phyloP scores from a whole-genome alignment of 2,888 invertebrate species.

The Apotomis capreana region DNA sequence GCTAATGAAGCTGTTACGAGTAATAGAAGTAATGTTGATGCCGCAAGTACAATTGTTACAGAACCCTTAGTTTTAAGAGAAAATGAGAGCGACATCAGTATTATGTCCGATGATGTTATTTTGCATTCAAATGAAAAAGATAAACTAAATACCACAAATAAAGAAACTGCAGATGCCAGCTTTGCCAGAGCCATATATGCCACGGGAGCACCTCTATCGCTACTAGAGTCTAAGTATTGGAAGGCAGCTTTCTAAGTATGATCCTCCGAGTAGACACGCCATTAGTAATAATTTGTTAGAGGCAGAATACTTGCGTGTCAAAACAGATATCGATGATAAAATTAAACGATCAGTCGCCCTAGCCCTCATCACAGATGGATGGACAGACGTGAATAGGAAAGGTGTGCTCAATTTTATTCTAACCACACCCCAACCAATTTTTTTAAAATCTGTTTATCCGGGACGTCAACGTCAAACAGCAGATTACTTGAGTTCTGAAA shows the following conservation, averaged over 20 bases:
- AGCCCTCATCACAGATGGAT: slow-evolving; percentile 18
- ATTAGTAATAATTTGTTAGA: slow-evolving; percentile 14
- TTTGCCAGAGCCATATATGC: slow-evolving; percentile 12
- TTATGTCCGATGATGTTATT: neutral
- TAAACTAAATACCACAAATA: neutral
- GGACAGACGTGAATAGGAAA: slow-evolving; percentile 8
- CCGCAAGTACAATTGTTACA: neutral
- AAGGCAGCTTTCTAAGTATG: slow-evolving; percentile 9
- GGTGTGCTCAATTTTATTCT: slow-evolving; percentile 17
- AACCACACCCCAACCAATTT: neutral
- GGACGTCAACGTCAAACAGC: slow-evolving; percentile 1
- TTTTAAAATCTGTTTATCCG: slow-evolving; percentile 11
- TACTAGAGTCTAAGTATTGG: slow-evolving; percentile 13
- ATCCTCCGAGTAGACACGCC: slow-evolving; percentile 8
- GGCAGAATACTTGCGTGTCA: slow-evolving; percentile 13
- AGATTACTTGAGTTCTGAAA: slow-evolving; percentile 6
- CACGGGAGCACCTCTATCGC: slow-evolving; percentile 19
- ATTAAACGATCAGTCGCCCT: slow-evolving; percentile 12
- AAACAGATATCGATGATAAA: slow-evolving; percentile 9
- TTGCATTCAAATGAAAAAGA: neutral
- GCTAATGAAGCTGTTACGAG: neutral
- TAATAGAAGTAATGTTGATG: neutral
- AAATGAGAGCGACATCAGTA: no score
- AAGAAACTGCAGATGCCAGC: neutral
- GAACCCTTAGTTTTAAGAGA: neutral